Conservation (phyloP, 53 echinoderm and acorn worm species). For the Glandiceps talaboti region DNA sequence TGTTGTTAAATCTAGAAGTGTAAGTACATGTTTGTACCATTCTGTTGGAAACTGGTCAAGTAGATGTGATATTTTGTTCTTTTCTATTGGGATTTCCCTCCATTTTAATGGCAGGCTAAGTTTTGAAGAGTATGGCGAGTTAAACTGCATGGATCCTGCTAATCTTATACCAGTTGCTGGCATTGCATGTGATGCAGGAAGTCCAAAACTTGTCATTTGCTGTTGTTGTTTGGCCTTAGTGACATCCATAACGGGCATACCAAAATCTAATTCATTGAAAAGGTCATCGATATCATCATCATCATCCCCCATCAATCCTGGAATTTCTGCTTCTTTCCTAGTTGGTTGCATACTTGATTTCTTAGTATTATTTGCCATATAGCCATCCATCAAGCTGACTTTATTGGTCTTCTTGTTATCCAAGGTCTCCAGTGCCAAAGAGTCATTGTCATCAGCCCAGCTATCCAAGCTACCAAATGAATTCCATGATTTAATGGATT, state of each 20-base stretch:
- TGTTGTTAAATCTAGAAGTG: conserved; percentile 31
- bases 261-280: conserved; percentile 69
- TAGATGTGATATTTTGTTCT: conserved; percentile 27
- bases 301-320: conserved; percentile 15
- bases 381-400: not conserved
- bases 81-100: conserved; percentile 81
- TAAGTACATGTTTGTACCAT: conserved; percentile 75
- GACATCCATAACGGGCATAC: conserved; percentile 53
- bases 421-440: conserved; percentile 40
- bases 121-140: conserved; percentile 75
- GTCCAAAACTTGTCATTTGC: not conserved
- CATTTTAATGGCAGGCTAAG: conserved; percentile 90
- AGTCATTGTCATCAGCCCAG: conserved; percentile 58
- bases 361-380: not conserved
- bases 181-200: not conserved
- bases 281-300: conserved; percentile 70
- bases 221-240: not conserved
- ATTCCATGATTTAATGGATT: conserved; percentile 35
- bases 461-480: conserved; percentile 70
- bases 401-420: conserved; percentile 29
- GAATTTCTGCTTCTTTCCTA: conserved; percentile 5
- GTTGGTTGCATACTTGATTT: not conserved
- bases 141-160: conserved; percentile 62
- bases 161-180: conserved; percentile 29
- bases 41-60: conserved; percentile 56